Conservation (phyloP, 2,113 vertebrate genomes). For the Pseudopodoces humilis region DNA sequence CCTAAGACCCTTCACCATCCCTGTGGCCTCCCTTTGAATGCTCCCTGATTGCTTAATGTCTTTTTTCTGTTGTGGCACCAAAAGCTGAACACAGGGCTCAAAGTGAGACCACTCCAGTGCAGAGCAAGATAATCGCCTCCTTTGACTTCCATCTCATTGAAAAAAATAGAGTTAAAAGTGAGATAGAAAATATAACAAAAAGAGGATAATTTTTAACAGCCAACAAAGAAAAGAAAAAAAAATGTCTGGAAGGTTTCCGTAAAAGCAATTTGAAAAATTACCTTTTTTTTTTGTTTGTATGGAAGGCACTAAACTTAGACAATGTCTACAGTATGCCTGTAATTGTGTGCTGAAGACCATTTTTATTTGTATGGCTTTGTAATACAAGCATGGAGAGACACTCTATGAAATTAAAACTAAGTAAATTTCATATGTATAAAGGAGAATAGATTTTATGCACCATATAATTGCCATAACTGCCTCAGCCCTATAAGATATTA, state of each 20-base stretch:
- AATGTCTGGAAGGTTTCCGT: neutral
- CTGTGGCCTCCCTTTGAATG: neutral
- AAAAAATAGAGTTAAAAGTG: neutral
- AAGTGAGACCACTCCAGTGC: neutral
- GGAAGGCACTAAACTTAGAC: neutral
- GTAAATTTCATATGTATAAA: conserved; percentile 34
- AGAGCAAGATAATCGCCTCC: neutral
- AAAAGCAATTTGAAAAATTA: neutral
- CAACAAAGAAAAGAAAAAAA: neutral
- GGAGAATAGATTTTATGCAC: conserved; percentile 38
- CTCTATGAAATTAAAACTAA: conserved; percentile 35
- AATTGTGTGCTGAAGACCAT: neutral
- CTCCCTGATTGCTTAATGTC: neutral
- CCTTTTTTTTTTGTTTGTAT: neutral
- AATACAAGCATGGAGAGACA: neutral
- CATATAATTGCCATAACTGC: conserved; percentile 49
- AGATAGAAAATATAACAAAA: neutral
- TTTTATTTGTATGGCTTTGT: neutral
- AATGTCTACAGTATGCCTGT: neutral
- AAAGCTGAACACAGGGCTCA: neutral
- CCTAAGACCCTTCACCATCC: neutral
- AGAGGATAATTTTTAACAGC: neutral
- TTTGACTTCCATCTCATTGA: neutral
- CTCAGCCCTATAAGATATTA: conserved; percentile 20
- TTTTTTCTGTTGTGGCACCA: neutral